A percentile compares a stretch with the other conserved stretches of the same genome.
Conservation (phyloP, 2,888 invertebrate genomes). For the Coenonympha arcania region DNA sequence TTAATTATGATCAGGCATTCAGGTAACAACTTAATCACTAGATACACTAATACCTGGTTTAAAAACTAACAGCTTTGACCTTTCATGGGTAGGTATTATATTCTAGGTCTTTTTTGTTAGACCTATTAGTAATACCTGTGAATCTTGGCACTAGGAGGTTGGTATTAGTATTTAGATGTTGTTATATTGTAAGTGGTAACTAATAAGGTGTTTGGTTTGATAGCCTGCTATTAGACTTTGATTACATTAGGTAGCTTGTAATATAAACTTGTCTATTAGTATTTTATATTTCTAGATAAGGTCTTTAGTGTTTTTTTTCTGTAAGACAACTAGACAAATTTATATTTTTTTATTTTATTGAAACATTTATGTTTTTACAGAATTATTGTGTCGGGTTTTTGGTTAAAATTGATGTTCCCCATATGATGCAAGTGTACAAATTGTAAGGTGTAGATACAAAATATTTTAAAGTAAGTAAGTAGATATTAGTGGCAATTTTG, state of each 20-base stretch:
- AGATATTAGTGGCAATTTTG: no score
- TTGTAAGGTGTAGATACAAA: no score
- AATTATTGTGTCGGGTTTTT: no score
- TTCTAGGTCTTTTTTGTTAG: neutral
- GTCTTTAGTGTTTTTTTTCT: no score
- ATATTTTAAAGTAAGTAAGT: no score
- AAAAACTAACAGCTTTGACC: constrained; percentile 11
- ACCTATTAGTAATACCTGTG: constrained; percentile 6
- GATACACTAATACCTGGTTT: constrained; percentile 7
- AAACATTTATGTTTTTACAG: no score
- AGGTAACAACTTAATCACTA: constrained; percentile 14
- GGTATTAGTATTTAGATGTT: neutral
- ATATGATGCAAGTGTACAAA: no score
- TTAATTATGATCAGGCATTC: constrained; percentile 11
- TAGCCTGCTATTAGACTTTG: neutral
- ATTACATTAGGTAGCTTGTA: neutral
- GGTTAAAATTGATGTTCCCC: no score
- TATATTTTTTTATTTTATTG: no score
- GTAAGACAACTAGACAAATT: no score
- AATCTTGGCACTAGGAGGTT: constrained; percentile 11
- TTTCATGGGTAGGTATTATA: constrained; percentile 10
- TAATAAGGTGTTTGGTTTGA: neutral
- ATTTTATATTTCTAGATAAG: neutral
- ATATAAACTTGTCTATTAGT: neutral
- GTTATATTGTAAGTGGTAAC: neutral